Percentiles rank a stretch among this genome's conserved stretches.
phyloP scores from a whole-genome alignment of 2,888 invertebrate genomes.

The Prostheceraeus crozeri region DNA sequence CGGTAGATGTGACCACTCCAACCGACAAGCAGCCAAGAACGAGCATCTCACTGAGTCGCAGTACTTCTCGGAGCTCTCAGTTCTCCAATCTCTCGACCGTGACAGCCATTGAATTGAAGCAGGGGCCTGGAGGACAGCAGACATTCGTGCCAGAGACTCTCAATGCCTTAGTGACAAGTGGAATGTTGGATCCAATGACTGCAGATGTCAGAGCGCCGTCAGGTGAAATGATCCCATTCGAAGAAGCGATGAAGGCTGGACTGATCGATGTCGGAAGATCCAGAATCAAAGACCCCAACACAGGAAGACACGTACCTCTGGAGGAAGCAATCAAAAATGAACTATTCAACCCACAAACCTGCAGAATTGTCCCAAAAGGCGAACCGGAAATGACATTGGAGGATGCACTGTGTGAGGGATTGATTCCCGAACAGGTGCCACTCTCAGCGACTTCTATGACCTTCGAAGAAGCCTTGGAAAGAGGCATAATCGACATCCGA shows the following conservation, averaged over 20 bases:
- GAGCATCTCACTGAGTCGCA: no score
- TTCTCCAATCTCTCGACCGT: no score
- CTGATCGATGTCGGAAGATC: conserved; percentile 48
- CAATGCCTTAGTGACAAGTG: no score
- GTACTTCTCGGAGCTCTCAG: no score
- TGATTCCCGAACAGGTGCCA: conserved; percentile 34
- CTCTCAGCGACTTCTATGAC: conserved; percentile 54
- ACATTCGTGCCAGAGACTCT: no score
- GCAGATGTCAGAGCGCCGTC: no score
- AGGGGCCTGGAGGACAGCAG: no score
- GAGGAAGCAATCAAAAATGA: conserved; percentile 59
- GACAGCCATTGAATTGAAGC: no score
- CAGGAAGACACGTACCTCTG: conserved; percentile 58
- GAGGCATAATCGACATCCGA: conserved; percentile 63
- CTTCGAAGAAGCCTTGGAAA: conserved; percentile 66
- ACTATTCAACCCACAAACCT: conserved; percentile 70
- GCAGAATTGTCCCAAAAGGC: conserved; percentile 12
- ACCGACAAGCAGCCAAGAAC: no score
- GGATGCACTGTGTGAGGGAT: conserved; percentile 33
- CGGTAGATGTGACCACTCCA: no score
- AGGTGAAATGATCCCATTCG: conserved; percentile 64
- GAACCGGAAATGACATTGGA: conserved; percentile 24
- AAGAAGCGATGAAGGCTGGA: conserved; percentile 47
- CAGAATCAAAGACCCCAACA: conserved; percentile 47
- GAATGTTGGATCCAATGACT: no score